Evolutionary conservation across 1,140 invertebrate genomes (phyloP), one percentile per base, ranked within the genome.

Genomic region (Drosophila kepulauana): DNA sequence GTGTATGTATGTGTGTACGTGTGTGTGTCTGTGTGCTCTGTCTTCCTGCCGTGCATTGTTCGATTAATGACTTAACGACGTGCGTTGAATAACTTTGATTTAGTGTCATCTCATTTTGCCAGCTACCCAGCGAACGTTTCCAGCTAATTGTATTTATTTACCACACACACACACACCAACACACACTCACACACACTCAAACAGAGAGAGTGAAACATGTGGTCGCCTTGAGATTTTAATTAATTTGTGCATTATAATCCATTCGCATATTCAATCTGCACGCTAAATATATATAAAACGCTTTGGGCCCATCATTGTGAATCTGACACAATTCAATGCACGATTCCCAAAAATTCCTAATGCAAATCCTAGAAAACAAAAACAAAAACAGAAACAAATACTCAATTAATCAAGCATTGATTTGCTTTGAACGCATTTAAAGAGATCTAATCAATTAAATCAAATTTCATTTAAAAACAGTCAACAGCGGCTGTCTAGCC

Each of bases 41-140:
- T 82, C 73, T 78, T 88, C 49, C 80, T 80, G 70, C 70, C 73
- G 85, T 89, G 84, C 81, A 88, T 88, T 88, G 85, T 89, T 89
- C 85, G 85, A 89, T 89, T 89, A 89, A 89, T 89, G 85, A 89
- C 85, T 89, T 89, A 89, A 89, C 85, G 85, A 89, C 85, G 85
- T 89, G 85, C 78, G 81, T 81, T 85, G 85, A 89, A 89, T 89
- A 89, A 89, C 81, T 89, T 89, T 89, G 85, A 89, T 89, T 89
- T 89, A 89, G 85, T 89, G 85, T 87, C 81, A 84, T 88, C 85
- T 72, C 84, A 80, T 84, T 87, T 89, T 68, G 82, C 68, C 65
- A 59, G 82, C 71, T 67, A 69, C 61, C 35, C 76, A 68, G 62
- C 65, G 54, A 35, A 57, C 57, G 59, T 46, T 67, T 25, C 30